Conservation (phyloP, 53 echinoderm and acorn worm genomes). For the Patiria pectinifera region DNA sequence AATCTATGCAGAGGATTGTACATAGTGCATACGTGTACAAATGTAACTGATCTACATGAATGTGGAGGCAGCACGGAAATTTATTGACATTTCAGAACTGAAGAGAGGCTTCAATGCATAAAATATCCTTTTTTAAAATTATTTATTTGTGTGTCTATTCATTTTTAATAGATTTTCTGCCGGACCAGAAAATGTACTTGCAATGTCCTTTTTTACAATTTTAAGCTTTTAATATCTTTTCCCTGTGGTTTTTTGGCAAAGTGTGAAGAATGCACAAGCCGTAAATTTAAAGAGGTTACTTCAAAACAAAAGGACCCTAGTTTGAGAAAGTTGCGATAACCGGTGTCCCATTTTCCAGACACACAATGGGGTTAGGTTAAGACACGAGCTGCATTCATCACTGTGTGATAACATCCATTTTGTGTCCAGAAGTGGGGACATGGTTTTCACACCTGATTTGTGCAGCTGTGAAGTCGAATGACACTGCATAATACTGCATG, state of each 20-base stretch:
- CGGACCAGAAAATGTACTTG: not conserved
- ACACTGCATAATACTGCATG: not conserved
- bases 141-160: not conserved
- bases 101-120: not conserved
- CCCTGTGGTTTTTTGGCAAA: not conserved
- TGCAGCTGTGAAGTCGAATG: not conserved
- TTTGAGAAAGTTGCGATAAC: too few species aligned
- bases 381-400: not conserved
- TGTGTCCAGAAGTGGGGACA: not conserved
- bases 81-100: not conserved
- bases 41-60: not conserved
- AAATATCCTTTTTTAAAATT: not conserved
- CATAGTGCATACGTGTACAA: not conserved
- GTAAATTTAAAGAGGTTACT: not conserved
- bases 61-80: not conserved
- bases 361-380: not conserved
- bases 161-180: not conserved
- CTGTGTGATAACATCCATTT: not conserved
- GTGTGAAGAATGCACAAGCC: not conserved
- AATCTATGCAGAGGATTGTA: constrained; percentile 7
- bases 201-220: not conserved
- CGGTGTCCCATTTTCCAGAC: not conserved
- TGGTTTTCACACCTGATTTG: not conserved
- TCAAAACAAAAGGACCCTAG: not conserved
- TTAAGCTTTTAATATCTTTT: not conserved